Percentiles rank a stretch among this genome's conserved stretches.
phyloP scores from a whole-genome alignment of 2,888 invertebrate species.

The Idaea biselata region DNA sequence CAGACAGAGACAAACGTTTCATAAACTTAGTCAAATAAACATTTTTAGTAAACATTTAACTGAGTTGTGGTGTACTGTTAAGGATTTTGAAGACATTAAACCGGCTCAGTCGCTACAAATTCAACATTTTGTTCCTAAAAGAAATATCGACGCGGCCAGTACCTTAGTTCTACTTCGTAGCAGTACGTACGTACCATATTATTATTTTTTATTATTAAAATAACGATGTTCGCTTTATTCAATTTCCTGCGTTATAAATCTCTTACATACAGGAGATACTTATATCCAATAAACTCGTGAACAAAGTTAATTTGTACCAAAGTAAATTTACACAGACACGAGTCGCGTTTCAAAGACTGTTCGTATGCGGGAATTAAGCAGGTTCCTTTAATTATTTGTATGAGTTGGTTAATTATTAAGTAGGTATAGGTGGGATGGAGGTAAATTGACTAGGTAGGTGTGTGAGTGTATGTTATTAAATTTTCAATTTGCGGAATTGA shows the following conservation, averaged over 20 bases:
- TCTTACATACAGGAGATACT: background rate
- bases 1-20: no score
- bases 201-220: no score
- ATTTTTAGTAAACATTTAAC: no score
- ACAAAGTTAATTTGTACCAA: constrained; percentile 6
- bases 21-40: no score
- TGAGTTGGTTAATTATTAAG: constrained; percentile 26
- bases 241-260: background rate
- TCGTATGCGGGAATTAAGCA: constrained; percentile 16
- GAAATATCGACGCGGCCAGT: no score
- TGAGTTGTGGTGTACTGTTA: no score
- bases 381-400: constrained; percentile 25
- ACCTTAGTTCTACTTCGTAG: no score
- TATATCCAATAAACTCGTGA: constrained; percentile 3
- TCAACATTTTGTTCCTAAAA: no score
- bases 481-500: background rate
- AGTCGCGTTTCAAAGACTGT: constrained; percentile 2
- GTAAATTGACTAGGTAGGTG: background rate
- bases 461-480: background rate
- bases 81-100: no score
- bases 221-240: background rate
- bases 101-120: no score
- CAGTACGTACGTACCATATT: no score
- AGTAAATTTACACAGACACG: constrained; percentile 5
- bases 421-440: background rate